These are phyloP conservation scores for Panopea generosa DNA, from an alignment of 2,888 invertebrate species.

Conservation along the genomic window DNA sequence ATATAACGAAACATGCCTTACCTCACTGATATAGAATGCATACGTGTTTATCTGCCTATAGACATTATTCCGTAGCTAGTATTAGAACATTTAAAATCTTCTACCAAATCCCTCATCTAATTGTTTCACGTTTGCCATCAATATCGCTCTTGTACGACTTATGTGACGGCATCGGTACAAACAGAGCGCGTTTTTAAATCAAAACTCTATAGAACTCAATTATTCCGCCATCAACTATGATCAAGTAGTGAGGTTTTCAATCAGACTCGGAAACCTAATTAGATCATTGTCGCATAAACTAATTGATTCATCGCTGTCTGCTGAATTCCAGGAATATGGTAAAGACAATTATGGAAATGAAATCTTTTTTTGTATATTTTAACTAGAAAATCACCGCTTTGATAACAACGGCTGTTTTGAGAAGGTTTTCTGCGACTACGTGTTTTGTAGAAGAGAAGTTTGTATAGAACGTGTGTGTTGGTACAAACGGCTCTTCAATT, in stretches of 20 bases:
- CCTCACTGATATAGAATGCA: no score
- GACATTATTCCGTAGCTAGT: no score
- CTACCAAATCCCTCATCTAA: background rate
- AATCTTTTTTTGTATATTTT: background rate
- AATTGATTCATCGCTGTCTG: constrained; percentile 40
- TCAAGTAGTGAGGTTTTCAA: constrained; percentile 29
- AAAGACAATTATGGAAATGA: constrained; percentile 21
- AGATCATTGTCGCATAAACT: constrained; percentile 46
- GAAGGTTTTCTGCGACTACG: no score
- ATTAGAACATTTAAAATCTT: no score
- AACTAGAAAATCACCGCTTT: no score
- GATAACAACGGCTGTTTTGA: no score
- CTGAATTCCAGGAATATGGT: background rate
- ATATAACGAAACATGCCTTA: no score
- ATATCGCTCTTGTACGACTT: constrained; percentile 2
- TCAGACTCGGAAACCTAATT: constrained; percentile 32
- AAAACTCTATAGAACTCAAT: constrained; percentile 26
- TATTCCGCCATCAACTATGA: constrained; percentile 45
- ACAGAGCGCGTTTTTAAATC: constrained; percentile 27
- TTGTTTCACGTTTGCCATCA: background rate
- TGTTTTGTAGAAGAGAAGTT: no score
- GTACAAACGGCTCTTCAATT: no score
- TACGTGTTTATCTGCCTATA: no score
- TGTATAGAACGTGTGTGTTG: no score
- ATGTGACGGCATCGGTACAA: constrained; percentile 5